phyloP scores from a whole-genome alignment of 2,888 invertebrate genomes.

The Drosophila mimetica region DNA sequence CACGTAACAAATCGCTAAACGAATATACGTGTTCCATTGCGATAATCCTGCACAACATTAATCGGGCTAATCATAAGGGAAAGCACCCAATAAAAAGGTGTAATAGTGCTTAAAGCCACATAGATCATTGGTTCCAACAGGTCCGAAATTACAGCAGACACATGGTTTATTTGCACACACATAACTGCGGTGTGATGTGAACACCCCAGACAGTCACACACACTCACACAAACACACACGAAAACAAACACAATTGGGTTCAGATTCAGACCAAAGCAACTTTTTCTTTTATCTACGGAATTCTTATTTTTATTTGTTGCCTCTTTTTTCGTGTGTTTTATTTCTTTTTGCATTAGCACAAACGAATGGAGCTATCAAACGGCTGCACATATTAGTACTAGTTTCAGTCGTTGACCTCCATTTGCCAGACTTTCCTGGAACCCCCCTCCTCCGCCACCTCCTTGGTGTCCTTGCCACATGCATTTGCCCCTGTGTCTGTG shows the following conservation, averaged over 20 bases:
- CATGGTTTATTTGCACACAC: constrained; percentile 2
- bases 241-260: constrained; percentile 46
- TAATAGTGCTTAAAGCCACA: constrained; percentile 23
- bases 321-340: constrained; percentile 55
- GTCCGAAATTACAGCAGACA: constrained; percentile 32
- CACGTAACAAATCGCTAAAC: neutral
- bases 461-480: constrained; percentile 42
- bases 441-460: constrained; percentile 3
- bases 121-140: constrained; percentile 50
- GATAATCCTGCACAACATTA: constrained; percentile 18
- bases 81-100: constrained; percentile 38
- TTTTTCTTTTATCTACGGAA: constrained; percentile 56
- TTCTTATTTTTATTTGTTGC: constrained; percentile 51
- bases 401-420: constrained; percentile 82
- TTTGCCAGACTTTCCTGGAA: constrained; percentile 67
- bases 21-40: neutral
- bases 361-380: constrained; percentile 48
- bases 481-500: constrained; percentile 54
- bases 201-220: constrained; percentile 31
- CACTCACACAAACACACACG: constrained; percentile 15
- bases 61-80: constrained; percentile 35
- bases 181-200: constrained; percentile 11
- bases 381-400: constrained; percentile 65
- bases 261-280: constrained; percentile 53
- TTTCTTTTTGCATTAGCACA: constrained; percentile 70